Evolutionary conservation across 1,140 invertebrate genomes (phyloP), one percentile per base, ranked within the genome.

Genomic region (Atta cephalotes): DNA sequence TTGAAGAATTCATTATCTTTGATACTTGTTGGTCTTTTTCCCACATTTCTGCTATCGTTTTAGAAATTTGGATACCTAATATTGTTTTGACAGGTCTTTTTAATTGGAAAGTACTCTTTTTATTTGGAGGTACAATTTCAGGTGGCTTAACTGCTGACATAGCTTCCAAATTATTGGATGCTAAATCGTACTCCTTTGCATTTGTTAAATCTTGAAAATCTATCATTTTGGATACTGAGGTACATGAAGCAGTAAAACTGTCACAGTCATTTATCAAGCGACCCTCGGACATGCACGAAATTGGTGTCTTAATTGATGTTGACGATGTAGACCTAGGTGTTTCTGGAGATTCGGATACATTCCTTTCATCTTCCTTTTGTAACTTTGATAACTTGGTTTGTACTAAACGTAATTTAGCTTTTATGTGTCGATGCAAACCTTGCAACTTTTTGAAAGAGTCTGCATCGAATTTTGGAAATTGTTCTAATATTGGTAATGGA

Each of bases 401-500:
- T 2, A 90, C 90, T 7, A 92, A 81, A 25, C 91, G 86, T 28
- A 89, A 85, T 86, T 92, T 93, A 4, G 94, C 94, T 91, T 93
- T 94, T 1, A 95, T 85, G 18, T 93, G 93, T 74, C 94, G 92
- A 63, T 92, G 87, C 0, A 95, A 68, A 60, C 91, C 89, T 88
- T 92, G 94, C 25, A 95, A 72, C 10, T 88, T 89, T 56, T 86
- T 90, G 60, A 91, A 95, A 35, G 86, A 72, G 14, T 88, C 86
- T 1, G 28, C 7, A 79, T 95, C 88, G 80, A 94, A 95, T 31
- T 92, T 88, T 10, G 94, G 94, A 90, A 94, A 93, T 28, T 93
- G 87, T 70, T 92, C 85, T 12, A 95, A 65, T 18, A 95, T 82
- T n/a, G 87, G 66, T 3, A 94, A 18, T 35, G 94, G 95, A 18